Percentiles rank a stretch among this genome's conserved stretches.
phyloP scores from a whole-genome alignment of 2,888 invertebrate genomes.

The Leptinotarsa juncta region DNA sequence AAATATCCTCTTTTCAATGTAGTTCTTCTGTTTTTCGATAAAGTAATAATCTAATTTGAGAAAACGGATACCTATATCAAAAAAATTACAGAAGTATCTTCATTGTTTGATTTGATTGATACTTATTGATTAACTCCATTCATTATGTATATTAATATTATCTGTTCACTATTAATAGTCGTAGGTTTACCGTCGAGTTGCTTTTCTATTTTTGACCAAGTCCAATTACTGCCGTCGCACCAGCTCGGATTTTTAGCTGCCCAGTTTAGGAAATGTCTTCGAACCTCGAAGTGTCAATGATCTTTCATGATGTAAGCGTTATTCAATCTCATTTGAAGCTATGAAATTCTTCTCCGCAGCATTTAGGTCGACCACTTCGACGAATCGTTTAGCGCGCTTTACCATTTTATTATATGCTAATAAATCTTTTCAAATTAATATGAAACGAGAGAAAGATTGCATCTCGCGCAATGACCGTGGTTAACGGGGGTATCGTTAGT shows the following conservation, averaged over 20 bases:
- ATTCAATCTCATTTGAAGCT: conserved; percentile 13
- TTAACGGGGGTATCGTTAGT: conserved; percentile 43
- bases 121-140: no score
- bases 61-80: no score
- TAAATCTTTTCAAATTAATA: conserved; percentile 11
- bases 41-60: no score
- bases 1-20: no score
- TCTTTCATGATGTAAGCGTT: conserved; percentile 19
- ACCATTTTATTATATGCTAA: conserved; percentile 24
- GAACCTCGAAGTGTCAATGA: conserved; percentile 11
- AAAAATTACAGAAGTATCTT: no score
- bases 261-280: conserved; percentile 3
- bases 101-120: no score
- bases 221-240: no score
- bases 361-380: not conserved
- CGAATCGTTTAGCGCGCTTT: conserved; percentile 21
- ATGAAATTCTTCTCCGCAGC: not conserved
- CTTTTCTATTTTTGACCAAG: no score
- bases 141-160: no score
- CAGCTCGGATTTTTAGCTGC: not conserved
- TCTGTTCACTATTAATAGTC: no score
- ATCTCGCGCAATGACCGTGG: conserved; percentile 31
- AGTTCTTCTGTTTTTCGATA: no score
- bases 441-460: conserved; percentile 35
- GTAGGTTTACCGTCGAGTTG: no score